Percentiles rank a stretch among this genome's conserved stretches.
Conservation (phyloP, 2,113 vertebrate species). For the Psophia crepitans region DNA sequence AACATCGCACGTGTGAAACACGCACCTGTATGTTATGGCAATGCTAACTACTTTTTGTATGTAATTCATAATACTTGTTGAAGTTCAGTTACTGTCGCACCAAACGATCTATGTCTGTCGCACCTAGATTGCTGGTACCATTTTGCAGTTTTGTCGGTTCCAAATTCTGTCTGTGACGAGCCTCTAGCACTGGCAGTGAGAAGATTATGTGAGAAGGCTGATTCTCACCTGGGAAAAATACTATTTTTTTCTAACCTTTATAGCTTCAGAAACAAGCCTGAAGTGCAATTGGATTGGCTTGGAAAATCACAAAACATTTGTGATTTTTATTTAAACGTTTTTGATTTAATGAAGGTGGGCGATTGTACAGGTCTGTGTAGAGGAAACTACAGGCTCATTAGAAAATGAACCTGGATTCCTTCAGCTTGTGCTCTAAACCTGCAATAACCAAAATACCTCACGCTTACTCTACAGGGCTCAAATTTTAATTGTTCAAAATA, state of each 20-base stretch:
- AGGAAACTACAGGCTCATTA: neutral
- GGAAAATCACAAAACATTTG: neutral
- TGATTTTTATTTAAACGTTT: neutral
- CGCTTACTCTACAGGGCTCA: neutral
- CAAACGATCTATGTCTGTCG: neutral
- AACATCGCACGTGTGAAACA: neutral
- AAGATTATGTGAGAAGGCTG: neutral
- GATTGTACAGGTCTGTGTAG: neutral
- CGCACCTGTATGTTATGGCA: neutral
- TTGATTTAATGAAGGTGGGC: neutral
- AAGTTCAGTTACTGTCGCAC: neutral
- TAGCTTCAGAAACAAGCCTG: neutral
- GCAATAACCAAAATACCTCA: neutral
- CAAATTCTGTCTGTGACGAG: neutral
- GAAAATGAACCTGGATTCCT: neutral
- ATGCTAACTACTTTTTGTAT: no score
- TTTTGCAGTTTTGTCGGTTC: neutral
- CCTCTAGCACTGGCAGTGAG: neutral
- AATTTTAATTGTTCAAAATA: neutral
- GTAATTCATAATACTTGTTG: neutral
- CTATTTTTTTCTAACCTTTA: neutral
- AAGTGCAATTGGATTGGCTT: neutral
- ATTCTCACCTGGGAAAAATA: neutral
- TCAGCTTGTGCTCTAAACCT: neutral
- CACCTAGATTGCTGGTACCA: neutral